Evolutionary conservation across 2,888 invertebrate species (phyloP), one percentile per base, ranked within the genome.

Genomic region (Acanthosepion lycidas): DNA sequence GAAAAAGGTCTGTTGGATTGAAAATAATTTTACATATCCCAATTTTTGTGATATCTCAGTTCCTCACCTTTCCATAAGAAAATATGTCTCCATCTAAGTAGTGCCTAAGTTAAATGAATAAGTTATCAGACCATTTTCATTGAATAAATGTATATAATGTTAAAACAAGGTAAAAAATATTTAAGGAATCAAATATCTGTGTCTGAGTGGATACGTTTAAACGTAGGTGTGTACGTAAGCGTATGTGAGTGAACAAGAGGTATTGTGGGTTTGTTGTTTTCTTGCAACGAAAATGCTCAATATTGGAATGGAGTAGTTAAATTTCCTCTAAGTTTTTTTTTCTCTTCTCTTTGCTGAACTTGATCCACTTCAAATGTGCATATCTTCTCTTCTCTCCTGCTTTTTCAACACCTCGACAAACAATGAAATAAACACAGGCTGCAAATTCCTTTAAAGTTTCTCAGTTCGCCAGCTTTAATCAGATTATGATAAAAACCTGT

Each of bases 391-490:
- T 59, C 18, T 5, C 78, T 4, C 6, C 78, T 28, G 23, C 26
- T 78, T 33, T 78, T 78, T 15, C 33, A 33, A 78, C n/a, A 78
- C 78, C 78, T 78, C 78, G 9, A 78, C 78, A 78, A 78, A 78
- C 78, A 78, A 78, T 78, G 78, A 78, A 78, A 78, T 78, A 78
- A 78, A 78, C 78, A 78, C 78, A 78, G 18, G 12, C 78, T n/a
- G n/a, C 78, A 78, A 78, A 78, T 78, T 78, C 78, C 78, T 78
- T 78, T 78, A 78, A 78, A 78, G 78, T 78, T 78, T 78, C 78
- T 78, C n/a, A 78, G 78, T 33, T 78, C 78, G n/a, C 78, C 78
- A 78, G n/a, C n/a, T 78, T 78, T 78, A 78, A 78, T 78, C 78
- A 78, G 78, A 78, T 78, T 78, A 78, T 78, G 78, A 78, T 78